Percentiles rank a stretch among this genome's conserved stretches.
phyloP scores from a whole-genome alignment of 2,888 invertebrate genomes.

The Lasioglossum oenotherae region DNA sequence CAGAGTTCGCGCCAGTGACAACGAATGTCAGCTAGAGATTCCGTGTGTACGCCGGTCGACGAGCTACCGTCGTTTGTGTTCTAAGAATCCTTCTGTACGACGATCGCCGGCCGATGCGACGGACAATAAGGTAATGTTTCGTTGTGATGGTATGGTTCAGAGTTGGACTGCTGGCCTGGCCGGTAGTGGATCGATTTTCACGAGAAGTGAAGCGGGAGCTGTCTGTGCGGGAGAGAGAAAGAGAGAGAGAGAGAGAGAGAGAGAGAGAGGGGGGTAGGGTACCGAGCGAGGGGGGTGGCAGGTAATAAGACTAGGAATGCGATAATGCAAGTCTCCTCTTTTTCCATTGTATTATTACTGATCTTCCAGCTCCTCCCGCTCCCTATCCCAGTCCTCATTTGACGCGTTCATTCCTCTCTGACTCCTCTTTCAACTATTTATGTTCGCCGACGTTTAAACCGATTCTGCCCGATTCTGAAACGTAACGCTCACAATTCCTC shows the following conservation, averaged over 20 bases:
- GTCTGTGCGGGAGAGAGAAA: slow-evolving; percentile 34
- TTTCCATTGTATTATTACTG: background rate
- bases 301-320: slow-evolving; percentile 31
- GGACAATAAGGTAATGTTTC: slow-evolving; percentile 52
- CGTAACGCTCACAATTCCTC: background rate
- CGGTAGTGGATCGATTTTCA: slow-evolving; percentile 71
- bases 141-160: slow-evolving; percentile 43
- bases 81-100: slow-evolving; percentile 29
- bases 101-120: slow-evolving; percentile 38
- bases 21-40: slow-evolving; percentile 1
- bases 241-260: slow-evolving; percentile 33
- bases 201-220: slow-evolving; percentile 53
- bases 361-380: background rate
- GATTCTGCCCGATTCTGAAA: background rate
- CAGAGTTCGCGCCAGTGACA: background rate
- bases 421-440: too few relatives aligned
- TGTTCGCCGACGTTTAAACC: background rate
- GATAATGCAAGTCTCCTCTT: slow-evolving; percentile 16
- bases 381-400: background rate
- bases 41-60: slow-evolving; percentile 46
- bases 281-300: background rate
- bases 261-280: slow-evolving; percentile 18
- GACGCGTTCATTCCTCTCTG: background rate
- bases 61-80: slow-evolving; percentile 33
- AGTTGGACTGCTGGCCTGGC: slow-evolving; percentile 66